Percentiles rank a stretch among this genome's conserved stretches.
These are phyloP conservation scores for Apis dorsata DNA, from an alignment of 1,140 invertebrate species.

Conservation along the genomic window DNA sequence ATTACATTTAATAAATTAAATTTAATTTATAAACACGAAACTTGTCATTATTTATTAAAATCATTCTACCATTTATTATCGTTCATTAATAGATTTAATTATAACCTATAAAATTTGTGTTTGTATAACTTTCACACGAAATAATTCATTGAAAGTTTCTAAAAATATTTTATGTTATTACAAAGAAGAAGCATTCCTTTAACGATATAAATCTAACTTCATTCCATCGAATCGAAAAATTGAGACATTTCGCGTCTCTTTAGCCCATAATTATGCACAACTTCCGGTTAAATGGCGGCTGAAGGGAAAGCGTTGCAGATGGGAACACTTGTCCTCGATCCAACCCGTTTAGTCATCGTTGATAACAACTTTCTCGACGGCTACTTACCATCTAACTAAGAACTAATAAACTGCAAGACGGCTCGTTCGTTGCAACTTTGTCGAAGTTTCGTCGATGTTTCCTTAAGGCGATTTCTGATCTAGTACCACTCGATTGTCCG, in stretches of 20 bases:
- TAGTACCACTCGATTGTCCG: not conserved
- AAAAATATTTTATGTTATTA: too few relatives aligned
- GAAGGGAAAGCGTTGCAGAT: not conserved
- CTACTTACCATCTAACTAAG: constrained; percentile 23
- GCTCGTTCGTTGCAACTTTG: not conserved
- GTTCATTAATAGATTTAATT: too few relatives aligned
- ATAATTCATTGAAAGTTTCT: too few relatives aligned
- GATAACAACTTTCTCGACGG: constrained; percentile 32
- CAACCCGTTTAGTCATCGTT: constrained; percentile 2
- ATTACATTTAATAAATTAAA: too few relatives aligned
- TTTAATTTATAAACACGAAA: too few relatives aligned
- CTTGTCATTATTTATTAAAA: too few relatives aligned
- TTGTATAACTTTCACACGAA: too few relatives aligned
- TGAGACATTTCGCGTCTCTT: not conserved
- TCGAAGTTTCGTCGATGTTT: constrained; percentile 8
- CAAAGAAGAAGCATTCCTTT: too few relatives aligned
- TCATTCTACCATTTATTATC: too few relatives aligned
- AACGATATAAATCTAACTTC: too few relatives aligned
- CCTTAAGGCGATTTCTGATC: not conserved
- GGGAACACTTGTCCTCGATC: constrained; percentile 24
- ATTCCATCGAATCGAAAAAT: not conserved
- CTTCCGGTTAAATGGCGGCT: not conserved
- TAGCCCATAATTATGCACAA: not conserved
- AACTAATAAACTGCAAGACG: constrained; percentile 32
- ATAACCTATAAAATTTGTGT: too few relatives aligned